Percentiles rank a stretch among this genome's conserved stretches.
Conservation (phyloP, 2,797 vertebrate genomes). For the Lacerta viridis region DNA sequence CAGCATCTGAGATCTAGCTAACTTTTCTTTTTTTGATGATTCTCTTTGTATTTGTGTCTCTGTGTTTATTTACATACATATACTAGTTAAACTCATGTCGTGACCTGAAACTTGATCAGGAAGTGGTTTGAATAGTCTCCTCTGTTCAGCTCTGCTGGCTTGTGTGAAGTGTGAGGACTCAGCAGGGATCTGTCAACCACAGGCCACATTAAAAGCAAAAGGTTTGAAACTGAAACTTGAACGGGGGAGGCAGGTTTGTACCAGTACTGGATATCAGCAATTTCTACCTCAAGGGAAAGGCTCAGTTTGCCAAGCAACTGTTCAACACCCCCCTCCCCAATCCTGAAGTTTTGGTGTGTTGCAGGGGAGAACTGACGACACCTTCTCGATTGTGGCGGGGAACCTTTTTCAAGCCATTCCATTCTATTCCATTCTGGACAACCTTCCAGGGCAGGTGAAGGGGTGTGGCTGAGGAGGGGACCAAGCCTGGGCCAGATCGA, state of each 20-base stretch:
- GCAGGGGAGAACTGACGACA: too few species aligned
- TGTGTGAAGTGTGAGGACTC: neutral
- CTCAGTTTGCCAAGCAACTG: too few species aligned
- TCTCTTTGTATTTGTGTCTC: neutral
- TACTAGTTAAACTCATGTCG: neutral
- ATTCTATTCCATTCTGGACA: too few species aligned
- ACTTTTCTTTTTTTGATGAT: neutral
- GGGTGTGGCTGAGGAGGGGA: too few species aligned
- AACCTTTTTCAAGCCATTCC: too few species aligned
- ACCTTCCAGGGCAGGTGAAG: too few species aligned
- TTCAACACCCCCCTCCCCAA: too few species aligned
- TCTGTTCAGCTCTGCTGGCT: neutral
- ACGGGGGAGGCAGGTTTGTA: neutral
- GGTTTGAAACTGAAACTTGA: neutral
- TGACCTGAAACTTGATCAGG: neutral
- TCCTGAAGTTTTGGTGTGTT: too few species aligned
- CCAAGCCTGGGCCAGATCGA: too few species aligned
- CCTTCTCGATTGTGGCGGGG: too few species aligned
- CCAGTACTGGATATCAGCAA: too few species aligned
- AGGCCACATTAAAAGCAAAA: neutral
- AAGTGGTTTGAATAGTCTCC: neutral
- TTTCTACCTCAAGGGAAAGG: neutral
- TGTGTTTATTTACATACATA: too few species aligned
- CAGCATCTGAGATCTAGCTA: neutral
- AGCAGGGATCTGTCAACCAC: neutral